A percentile compares a stretch with the other conserved stretches of the same genome.
phyloP scores from a whole-genome alignment of 2,113 vertebrate genomes.

The Naja naja region DNA sequence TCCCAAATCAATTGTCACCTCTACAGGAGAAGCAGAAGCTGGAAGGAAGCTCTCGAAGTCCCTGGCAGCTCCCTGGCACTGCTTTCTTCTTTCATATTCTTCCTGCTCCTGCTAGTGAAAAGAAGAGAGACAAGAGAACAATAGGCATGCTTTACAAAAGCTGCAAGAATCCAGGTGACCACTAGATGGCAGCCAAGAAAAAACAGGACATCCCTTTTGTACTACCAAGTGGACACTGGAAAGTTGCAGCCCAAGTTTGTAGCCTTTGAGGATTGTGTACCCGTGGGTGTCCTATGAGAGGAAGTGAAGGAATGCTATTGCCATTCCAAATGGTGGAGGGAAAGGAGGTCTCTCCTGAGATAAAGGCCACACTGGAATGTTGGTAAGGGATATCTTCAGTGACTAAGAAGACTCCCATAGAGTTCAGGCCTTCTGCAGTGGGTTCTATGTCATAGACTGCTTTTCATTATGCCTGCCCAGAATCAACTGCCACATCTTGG shows the following conservation, averaged over 20 bases:
- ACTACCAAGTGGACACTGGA: neutral
- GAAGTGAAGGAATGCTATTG: neutral
- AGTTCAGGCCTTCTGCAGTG: neutral
- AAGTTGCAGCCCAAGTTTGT: neutral
- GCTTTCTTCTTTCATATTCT: neutral
- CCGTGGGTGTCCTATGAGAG: neutral
- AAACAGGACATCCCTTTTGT: neutral
- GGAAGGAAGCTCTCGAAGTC: neutral
- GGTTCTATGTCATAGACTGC: neutral
- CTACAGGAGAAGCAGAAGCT: neutral
- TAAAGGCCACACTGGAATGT: neutral
- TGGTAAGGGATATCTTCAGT: neutral
- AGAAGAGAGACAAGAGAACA: neutral
- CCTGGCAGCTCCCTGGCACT: neutral
- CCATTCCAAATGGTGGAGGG: neutral
- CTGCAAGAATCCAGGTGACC: neutral
- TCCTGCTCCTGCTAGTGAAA: neutral
- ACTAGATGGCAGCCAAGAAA: neutral
- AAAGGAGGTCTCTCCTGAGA: neutral
- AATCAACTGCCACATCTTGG: neutral
- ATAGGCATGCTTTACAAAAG: neutral
- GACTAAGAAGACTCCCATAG: neutral
- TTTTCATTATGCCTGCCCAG: neutral
- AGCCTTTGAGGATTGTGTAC: neutral
- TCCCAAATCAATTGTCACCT: neutral